These are phyloP conservation scores for Clunio marinus DNA, from an alignment of 2,888 invertebrate genomes.

Conservation along the genomic window DNA sequence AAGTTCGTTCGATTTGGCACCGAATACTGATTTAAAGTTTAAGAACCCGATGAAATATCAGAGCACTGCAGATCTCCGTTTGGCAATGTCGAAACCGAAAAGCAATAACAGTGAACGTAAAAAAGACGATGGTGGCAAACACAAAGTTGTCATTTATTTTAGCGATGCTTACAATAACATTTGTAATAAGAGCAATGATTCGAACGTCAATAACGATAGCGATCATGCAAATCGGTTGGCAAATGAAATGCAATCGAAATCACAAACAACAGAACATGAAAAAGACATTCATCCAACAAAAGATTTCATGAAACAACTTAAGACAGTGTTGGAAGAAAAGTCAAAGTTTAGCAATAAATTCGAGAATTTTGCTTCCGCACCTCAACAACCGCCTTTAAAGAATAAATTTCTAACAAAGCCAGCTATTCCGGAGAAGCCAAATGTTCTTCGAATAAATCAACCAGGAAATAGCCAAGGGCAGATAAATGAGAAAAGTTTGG, in stretches of 20 bases:
- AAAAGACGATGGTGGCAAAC: slow-evolving; percentile 46
- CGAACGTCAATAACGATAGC: slow-evolving; percentile 6
- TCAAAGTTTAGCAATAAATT: slow-evolving; percentile 38
- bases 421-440: slow-evolving; percentile 24
- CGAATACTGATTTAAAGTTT: slow-evolving; percentile 32
- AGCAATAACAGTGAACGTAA: neutral
- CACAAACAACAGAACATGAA: neutral
- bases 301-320: slow-evolving; percentile 33
- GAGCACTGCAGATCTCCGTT: slow-evolving; percentile 21
- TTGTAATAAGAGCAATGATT: slow-evolving; percentile 8
- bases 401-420: slow-evolving; percentile 35
- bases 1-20: slow-evolving; percentile 36
- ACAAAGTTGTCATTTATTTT: slow-evolving; percentile 70
- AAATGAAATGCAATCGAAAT: slow-evolving; percentile 24
- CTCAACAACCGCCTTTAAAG: neutral
- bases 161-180: slow-evolving; percentile 53
- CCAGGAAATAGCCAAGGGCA: slow-evolving; percentile 30
- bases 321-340: slow-evolving; percentile 38
- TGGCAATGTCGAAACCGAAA: neutral
- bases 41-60: slow-evolving; percentile 38
- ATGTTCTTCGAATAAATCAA: slow-evolving; percentile 26
- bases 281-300: neutral
- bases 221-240: slow-evolving; percentile 31
- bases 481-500: slow-evolving; percentile 50
- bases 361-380: neutral